Evolutionary conservation across 2,888 invertebrate species (phyloP).

Genomic region (Sinelater perroti): DNA sequence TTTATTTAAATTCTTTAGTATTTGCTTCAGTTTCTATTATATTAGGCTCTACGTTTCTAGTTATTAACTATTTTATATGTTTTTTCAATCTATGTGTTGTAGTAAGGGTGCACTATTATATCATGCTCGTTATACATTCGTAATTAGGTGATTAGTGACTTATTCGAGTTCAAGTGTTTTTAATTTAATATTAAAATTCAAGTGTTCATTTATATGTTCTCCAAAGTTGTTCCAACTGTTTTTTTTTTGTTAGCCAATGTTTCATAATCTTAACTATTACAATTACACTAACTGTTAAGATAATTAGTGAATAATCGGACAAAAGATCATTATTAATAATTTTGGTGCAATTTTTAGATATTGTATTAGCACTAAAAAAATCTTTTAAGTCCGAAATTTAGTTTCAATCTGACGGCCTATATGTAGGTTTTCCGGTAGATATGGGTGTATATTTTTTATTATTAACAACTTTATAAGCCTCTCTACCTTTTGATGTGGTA

Average conservation of each 20-base stretch:
- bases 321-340: background rate
- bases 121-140: no score
- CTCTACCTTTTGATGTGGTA: no score
- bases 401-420: no score
- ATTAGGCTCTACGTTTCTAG: background rate
- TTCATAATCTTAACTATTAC: background rate
- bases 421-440: no score
- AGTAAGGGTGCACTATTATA: background rate
- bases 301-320: background rate
- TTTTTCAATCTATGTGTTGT: background rate
- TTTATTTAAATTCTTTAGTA: background rate
- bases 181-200: background rate
- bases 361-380: background rate
- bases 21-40: background rate
- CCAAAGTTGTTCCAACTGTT: no score
- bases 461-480: no score
- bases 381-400: background rate
- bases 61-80: conserved; percentile 6
- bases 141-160: no score
- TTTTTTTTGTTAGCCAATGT: background rate
- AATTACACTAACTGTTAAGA: conserved; percentile 4
- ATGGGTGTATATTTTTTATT: no score
- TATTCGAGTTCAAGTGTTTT: background rate
- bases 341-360: background rate
- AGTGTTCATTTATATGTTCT: no score